A percentile compares a stretch with the other conserved stretches of the same genome.
phyloP scores from a whole-genome alignment of 2,888 invertebrate genomes.

The Ectobius pallidus region DNA sequence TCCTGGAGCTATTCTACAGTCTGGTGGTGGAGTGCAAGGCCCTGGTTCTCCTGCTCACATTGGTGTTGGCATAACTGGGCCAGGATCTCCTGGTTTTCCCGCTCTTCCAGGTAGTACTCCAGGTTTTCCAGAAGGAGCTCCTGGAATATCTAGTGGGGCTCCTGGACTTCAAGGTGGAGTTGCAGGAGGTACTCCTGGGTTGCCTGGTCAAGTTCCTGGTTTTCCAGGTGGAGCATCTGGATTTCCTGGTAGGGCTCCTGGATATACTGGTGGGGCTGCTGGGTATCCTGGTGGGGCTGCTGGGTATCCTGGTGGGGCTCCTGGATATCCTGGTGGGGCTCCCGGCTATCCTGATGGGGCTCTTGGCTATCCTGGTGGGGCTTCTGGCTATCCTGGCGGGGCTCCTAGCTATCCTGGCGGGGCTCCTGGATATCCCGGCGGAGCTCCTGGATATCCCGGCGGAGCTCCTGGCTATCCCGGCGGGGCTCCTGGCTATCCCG shows the following conservation, averaged over 20 bases:
- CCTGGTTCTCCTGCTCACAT: too few species aligned
- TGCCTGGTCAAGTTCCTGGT: conserved; percentile 4
- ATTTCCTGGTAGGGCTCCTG: conserved; percentile 43
- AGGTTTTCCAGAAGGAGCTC: conserved; percentile 13
- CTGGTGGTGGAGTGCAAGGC: background rate
- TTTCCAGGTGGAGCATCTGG: background rate
- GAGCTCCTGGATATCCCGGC: background rate
- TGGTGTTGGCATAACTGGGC: conserved; percentile 32
- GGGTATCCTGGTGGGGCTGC: background rate
- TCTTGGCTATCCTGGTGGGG: background rate
- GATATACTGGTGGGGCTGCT: conserved; percentile 29
- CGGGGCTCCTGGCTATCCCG: background rate
- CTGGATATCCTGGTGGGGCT: conserved; percentile 17
- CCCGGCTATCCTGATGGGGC: background rate
- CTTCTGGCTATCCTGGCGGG: conserved; percentile 37
- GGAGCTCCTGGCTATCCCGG: conserved; percentile 25
- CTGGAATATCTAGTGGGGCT: conserved; percentile 28
- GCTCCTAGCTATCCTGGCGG: conserved; percentile 6
- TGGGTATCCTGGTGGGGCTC: background rate
- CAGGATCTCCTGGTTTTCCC: conserved; percentile 30
- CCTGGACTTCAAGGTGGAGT: conserved; percentile 15
- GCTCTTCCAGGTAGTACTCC: conserved; percentile 9
- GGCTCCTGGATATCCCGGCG: conserved; percentile 35
- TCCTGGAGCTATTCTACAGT: background rate
- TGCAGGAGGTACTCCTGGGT: conserved; percentile 28